A percentile compares a stretch with the other conserved stretches of the same genome.
Evolutionary conservation across 2,113 vertebrate species (phyloP).

Genomic region (Gnathonemus echidnorhynchus): DNA sequence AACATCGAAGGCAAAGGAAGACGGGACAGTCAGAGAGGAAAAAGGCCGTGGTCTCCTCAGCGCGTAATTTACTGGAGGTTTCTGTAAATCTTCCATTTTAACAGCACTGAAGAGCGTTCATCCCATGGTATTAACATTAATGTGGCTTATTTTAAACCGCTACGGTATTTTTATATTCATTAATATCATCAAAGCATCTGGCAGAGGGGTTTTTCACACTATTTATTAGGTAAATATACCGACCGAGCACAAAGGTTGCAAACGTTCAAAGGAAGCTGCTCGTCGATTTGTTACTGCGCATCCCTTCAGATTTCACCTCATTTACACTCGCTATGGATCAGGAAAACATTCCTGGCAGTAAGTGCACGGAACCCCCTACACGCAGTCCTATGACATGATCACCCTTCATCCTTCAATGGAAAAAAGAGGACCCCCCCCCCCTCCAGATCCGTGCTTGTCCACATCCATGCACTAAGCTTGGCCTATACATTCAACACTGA

Average conservation of each 20-base stretch:
- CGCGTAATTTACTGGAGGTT: background rate
- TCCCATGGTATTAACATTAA: background rate
- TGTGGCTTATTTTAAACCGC: background rate
- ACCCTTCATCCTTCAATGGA: background rate
- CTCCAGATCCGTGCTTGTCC: background rate
- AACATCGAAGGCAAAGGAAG: background rate
- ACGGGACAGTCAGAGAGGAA: background rate
- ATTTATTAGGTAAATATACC: background rate
- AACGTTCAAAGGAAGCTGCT: background rate
- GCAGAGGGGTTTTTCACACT: background rate
- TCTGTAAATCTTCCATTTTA: background rate
- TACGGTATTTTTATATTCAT: background rate
- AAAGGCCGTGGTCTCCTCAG: background rate
- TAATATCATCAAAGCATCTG: background rate
- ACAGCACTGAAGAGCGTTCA: background rate
- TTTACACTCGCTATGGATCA: background rate
- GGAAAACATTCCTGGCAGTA: background rate
- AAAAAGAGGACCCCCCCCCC: background rate
- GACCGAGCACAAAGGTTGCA: background rate
- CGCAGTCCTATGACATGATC: background rate
- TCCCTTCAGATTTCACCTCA: background rate
- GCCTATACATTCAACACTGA: conserved; percentile 33
- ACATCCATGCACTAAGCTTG: conserved; percentile 24
- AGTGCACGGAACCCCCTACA: background rate
- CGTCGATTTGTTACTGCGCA: background rate